A percentile compares a stretch with the other conserved stretches of the same genome.
Conservation (phyloP, 2,113 vertebrate species). For the Heterocephalus glaber region DNA sequence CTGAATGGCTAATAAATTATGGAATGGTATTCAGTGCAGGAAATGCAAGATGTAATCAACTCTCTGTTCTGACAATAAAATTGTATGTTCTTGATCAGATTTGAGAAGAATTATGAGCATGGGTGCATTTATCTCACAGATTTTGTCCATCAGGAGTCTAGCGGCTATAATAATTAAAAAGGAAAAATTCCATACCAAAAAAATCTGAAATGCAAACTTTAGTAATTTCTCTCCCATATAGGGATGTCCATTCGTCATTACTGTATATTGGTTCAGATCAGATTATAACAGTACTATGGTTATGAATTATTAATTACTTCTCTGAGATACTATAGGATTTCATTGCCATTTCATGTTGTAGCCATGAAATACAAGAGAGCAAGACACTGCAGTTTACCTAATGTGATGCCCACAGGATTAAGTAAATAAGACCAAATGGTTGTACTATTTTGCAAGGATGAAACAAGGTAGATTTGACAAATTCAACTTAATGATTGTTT, state of each 20-base stretch:
- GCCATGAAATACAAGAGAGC: not conserved
- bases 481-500: not conserved
- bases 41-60: conserved; percentile 68
- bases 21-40: conserved; percentile 18
- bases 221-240: conserved; percentile 44
- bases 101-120: conserved; percentile 71
- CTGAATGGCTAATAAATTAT: conserved; percentile 73
- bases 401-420: not conserved
- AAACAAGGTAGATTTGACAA: conserved; percentile 33
- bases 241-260: conserved; percentile 48
- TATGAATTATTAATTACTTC: conserved; percentile 68
- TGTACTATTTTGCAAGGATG: conserved; percentile 16
- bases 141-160: conserved; percentile 60
- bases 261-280: conserved; percentile 62
- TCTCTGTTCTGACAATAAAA: conserved; percentile 75
- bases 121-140: conserved; percentile 71
- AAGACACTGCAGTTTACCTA: not conserved
- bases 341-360: conserved; percentile 24
- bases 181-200: conserved; percentile 22
- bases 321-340: conserved; percentile 47
- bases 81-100: conserved; percentile 77
- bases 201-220: conserved; percentile 66
- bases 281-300: conserved; percentile 45
- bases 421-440: not conserved
- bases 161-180: conserved; percentile 73